phyloP scores from a whole-genome alignment of 1,140 invertebrate genomes.

The Euschistus heros region DNA sequence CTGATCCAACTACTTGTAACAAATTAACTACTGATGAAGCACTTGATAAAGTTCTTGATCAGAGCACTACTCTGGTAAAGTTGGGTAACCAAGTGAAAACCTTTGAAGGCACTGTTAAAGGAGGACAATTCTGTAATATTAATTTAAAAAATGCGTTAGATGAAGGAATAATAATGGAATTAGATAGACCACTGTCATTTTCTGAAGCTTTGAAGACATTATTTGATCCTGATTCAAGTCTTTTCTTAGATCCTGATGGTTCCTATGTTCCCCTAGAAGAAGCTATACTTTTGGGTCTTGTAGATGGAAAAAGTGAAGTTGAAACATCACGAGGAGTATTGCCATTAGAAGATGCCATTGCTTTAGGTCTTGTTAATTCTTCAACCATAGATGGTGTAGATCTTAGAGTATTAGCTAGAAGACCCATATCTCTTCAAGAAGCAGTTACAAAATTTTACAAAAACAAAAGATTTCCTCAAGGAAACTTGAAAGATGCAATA shows the following conservation, averaged over 20 bases:
- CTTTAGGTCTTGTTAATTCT: conserved; percentile 40
- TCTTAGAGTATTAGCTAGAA: background rate
- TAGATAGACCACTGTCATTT: conserved; percentile 61
- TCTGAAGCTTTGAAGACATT: conserved; percentile 64
- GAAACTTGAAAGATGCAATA: background rate
- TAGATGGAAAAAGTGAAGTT: conserved; percentile 72
- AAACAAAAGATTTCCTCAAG: conserved; percentile 2
- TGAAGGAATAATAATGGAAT: conserved; percentile 67
- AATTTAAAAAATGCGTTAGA: conserved; percentile 80
- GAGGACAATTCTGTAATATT: conserved; percentile 55
- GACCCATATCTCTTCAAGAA: conserved; percentile 8
- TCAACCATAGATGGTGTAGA: background rate
- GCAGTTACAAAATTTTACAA: background rate
- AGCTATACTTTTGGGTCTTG: conserved; percentile 59
- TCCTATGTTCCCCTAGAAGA: conserved; percentile 57
- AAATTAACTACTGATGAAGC: conserved; percentile 63
- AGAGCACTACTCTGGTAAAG: conserved; percentile 64
- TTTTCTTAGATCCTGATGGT: conserved; percentile 79
- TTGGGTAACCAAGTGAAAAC: conserved; percentile 58
- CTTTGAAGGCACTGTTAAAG: conserved; percentile 69
- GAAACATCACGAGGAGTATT: conserved; percentile 66
- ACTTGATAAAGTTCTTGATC: conserved; percentile 68
- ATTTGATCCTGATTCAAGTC: conserved; percentile 67
- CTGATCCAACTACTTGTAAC: conserved; percentile 56
- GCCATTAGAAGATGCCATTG: conserved; percentile 61